Evolutionary conservation across 2,888 invertebrate species (phyloP).

Genomic region (Pollenia griseotomentosa): DNA sequence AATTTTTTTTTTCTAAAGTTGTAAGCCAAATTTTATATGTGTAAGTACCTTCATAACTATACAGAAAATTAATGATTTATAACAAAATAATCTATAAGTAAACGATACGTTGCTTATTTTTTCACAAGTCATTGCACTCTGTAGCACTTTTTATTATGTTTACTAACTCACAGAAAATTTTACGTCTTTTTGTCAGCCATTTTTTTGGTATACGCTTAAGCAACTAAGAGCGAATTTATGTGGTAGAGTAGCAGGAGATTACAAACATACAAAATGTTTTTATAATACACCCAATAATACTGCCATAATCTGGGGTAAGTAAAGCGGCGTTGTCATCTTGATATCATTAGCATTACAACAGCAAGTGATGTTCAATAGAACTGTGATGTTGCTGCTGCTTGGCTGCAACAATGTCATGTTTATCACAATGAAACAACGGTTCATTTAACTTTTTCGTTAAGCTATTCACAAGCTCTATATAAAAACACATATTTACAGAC

Average conservation of each 20-base stretch:
- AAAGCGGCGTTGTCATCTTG: slow-evolving; percentile 69
- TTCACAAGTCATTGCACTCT: slow-evolving; percentile 70
- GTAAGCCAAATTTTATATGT: background rate
- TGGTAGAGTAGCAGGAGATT: slow-evolving; percentile 15
- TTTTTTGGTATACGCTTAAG: slow-evolving; percentile 7
- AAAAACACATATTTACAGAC: background rate
- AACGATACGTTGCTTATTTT: slow-evolving; percentile 44
- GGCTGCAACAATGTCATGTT: slow-evolving; percentile 67
- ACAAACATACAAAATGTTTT: background rate
- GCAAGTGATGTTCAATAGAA: slow-evolving; percentile 63
- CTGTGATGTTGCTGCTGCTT: slow-evolving; percentile 26
- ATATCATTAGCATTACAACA: slow-evolving; percentile 73
- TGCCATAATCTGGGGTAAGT: slow-evolving; percentile 49
- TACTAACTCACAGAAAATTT: slow-evolving; percentile 37
- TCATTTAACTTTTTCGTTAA: slow-evolving; percentile 68
- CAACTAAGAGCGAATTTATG: slow-evolving; percentile 12
- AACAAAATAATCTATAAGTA: slow-evolving; percentile 58
- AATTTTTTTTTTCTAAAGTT: background rate
- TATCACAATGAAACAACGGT: slow-evolving; percentile 73
- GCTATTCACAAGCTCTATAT: slow-evolving; percentile 1
- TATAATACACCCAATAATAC: background rate
- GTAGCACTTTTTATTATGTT: slow-evolving; percentile 44
- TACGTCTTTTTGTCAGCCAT: slow-evolving; percentile 52
- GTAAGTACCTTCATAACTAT: slow-evolving; percentile 1
- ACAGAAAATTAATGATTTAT: slow-evolving; percentile 71